Percentiles rank a stretch among this genome's conserved stretches.
phyloP scores from a whole-genome alignment of 2,888 invertebrate species.

The Lydus trimaculatus region DNA sequence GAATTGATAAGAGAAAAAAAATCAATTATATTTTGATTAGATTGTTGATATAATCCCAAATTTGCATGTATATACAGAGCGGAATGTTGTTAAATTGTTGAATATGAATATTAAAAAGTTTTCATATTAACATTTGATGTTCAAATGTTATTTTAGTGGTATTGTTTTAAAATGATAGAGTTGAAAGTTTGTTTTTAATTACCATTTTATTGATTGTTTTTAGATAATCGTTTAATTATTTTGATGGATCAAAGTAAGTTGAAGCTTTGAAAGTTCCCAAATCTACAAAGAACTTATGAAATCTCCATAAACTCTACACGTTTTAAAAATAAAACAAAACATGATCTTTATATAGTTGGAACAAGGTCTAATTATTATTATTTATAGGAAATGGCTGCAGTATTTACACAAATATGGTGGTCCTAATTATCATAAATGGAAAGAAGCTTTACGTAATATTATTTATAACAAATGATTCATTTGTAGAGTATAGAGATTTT shows the following conservation, averaged over 20 bases:
- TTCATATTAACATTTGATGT: not conserved
- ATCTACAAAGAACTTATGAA: not conserved
- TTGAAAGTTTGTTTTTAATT: not conserved
- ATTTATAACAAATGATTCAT: not conserved
- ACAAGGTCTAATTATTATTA: not conserved
- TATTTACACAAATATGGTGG: not conserved
- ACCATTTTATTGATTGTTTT: not conserved
- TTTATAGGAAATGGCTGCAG: not conserved
- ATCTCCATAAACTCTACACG: conserved; percentile 4
- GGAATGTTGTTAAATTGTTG: not conserved
- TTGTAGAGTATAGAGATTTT: conserved; percentile 9
- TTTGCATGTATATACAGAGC: not conserved
- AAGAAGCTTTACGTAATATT: not conserved
- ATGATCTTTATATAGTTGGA: too few relatives aligned
- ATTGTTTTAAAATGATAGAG: not conserved
- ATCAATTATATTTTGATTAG: too few relatives aligned
- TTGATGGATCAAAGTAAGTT: not conserved
- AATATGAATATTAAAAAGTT: conserved; percentile 3
- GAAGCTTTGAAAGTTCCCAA: not conserved
- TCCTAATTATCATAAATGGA: not conserved
- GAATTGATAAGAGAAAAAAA: not conserved
- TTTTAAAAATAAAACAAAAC: not conserved
- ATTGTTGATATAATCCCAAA: not conserved
- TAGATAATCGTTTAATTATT: not conserved
- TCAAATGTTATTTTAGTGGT: not conserved